Evolutionary conservation across 2,797 vertebrate species (phyloP).

Genomic region (Sebastes minor): DNA sequence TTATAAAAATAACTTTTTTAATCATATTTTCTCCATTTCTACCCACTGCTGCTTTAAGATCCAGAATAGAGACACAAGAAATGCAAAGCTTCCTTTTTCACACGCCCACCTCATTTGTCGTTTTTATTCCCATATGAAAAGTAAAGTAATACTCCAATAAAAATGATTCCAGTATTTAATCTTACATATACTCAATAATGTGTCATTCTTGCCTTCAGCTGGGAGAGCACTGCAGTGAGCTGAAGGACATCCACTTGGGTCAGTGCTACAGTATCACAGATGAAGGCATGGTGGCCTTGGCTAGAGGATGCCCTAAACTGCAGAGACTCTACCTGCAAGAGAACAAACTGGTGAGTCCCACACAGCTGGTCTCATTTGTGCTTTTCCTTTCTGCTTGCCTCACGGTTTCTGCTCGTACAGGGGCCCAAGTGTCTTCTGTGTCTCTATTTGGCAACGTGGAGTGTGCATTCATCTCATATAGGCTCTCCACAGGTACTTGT

Average conservation of each 20-base stretch:
- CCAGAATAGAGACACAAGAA: not conserved
- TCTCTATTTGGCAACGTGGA: not conserved
- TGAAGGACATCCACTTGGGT: conserved; percentile 97
- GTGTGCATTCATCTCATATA: not conserved
- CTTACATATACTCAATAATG: not conserved
- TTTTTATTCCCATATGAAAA: not conserved
- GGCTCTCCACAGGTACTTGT: not conserved
- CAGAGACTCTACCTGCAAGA: conserved; percentile 99
- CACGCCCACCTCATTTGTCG: not conserved
- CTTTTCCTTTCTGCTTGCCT: not conserved
- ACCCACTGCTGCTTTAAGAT: not conserved
- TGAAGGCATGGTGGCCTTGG: conserved; percentile 94
- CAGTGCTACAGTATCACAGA: conserved; percentile 98
- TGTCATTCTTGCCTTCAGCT: conserved; percentile 75
- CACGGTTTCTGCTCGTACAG: not conserved
- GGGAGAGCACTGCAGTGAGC: conserved; percentile 91
- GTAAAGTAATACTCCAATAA: not conserved
- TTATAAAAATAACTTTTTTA: too few species aligned
- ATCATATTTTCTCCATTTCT: too few species aligned
- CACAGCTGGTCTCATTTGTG: not conserved
- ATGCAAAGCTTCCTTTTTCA: not conserved
- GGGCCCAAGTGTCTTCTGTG: not conserved
- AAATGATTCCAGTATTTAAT: not conserved
- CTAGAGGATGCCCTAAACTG: conserved; percentile 92
- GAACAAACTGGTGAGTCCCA: conserved; percentile 96